These are phyloP conservation scores for Cantharis flavilabris DNA, from an alignment of 2,888 invertebrate genomes.

Conservation along the genomic window DNA sequence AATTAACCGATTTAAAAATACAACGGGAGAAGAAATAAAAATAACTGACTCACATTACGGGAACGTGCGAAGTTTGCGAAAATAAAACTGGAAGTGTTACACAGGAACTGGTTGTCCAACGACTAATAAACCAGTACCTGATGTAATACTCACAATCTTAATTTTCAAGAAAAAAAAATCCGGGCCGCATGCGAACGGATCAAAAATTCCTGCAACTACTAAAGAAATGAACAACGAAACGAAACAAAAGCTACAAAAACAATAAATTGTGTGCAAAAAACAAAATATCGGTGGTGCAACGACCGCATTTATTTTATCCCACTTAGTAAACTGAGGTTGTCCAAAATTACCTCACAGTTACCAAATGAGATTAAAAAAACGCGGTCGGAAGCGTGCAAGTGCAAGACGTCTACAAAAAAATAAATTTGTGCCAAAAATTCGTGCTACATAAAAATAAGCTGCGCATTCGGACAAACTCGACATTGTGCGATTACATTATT, in stretches of 20 bases:
- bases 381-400: conserved; percentile 53
- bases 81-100: conserved; percentile 81
- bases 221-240: conserved; percentile 22
- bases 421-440: conserved; percentile 25
- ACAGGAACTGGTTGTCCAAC: conserved; percentile 79
- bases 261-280: conserved; percentile 44
- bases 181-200: not conserved
- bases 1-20: not conserved
- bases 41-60: conserved; percentile 11
- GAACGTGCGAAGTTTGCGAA: conserved; percentile 34
- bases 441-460: conserved; percentile 1
- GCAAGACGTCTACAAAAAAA: conserved; percentile 26
- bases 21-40: not conserved
- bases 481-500: not conserved
- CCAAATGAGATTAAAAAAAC: conserved; percentile 96
- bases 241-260: conserved; percentile 12
- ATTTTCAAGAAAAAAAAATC: conserved; percentile 51
- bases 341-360: conserved; percentile 84
- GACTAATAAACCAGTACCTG: conserved; percentile 90
- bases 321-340: conserved; percentile 81
- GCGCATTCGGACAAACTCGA: not conserved
- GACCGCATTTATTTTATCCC: conserved; percentile 76
- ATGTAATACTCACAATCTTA: conserved; percentile 96
- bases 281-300: conserved; percentile 55
- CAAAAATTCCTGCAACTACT: not conserved